Base-by-base conservation (phyloP, 2,888 invertebrate species). In the Eupsilia transversa region DNA sequence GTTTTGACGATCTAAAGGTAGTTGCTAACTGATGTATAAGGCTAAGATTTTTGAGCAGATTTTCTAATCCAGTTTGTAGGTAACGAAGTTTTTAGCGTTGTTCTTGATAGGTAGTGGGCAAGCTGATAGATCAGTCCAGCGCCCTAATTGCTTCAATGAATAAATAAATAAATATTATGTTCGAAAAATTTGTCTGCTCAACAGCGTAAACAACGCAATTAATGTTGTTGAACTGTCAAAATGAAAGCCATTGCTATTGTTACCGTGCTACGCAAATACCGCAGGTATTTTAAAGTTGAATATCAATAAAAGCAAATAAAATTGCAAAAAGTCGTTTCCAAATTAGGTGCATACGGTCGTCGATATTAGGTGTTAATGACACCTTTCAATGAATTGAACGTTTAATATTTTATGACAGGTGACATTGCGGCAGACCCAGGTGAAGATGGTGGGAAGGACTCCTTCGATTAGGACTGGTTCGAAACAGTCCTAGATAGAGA, bases 1-100 rank as follows among this genome's bases (percentile, higher is more conserved):
- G 4, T 33, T 46, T 17, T 33, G 17, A 33, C 12, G 3, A 23
- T 30, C 0, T 69, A n/a, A 78, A 78, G 60, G 78, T 33, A 30
- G 12, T 23, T 6, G 5, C 10, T n/a, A 7, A 68, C 46, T 69
- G 33, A 54, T 12, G n/a, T 30, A 20, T 52, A 54, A n/a, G 35
- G 30, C 20, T 20, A 30, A 30, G 2, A 46, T 30, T 20, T 35
- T 30, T 1, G 6, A 43, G 10, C 5, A 5, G 14, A 12, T 6
- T 49, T 46, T 59, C 0, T 7, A 7, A 23, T 17, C 46, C 17
- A 60, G 17, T 60, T 49, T 33, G 1, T 41, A n/a, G n/a, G n/a
- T n/a, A 33, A 20, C 17, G 20, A 33, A 5, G 20, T 35, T n/a
- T 69, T 70, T 54, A 12, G 17, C 27, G 14, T 41, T 12, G 12